Conservation (phyloP, 2,888 invertebrate genomes). For the Andrena bucephala region DNA sequence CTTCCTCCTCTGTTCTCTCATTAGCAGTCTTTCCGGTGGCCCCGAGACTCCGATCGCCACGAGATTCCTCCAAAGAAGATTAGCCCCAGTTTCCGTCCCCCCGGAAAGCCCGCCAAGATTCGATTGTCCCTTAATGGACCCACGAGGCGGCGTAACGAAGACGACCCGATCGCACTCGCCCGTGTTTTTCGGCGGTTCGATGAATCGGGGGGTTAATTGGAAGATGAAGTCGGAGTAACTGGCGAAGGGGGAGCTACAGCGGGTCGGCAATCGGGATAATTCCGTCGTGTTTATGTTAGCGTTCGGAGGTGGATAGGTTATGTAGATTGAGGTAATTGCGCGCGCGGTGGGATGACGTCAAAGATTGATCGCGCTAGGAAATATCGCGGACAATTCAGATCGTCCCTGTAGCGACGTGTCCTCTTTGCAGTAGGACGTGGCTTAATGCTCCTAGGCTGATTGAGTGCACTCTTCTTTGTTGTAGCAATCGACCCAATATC, state of each 20-base stretch:
- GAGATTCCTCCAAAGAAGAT: conserved; percentile 80
- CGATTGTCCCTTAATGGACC: conserved; percentile 65
- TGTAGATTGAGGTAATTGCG: background rate
- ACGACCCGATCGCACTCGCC: background rate
- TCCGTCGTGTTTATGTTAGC: background rate
- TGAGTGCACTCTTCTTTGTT: conserved; percentile 67
- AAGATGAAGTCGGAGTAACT: background rate
- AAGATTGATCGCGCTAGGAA: conserved; percentile 26
- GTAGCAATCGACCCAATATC: conserved; percentile 64
- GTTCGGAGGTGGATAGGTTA: background rate
- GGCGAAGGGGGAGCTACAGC: too few species aligned
- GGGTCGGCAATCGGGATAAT: background rate
- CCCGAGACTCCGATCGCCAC: conserved; percentile 69
- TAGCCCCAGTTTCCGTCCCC: conserved; percentile 73
- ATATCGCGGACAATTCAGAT: conserved; percentile 42
- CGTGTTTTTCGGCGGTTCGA: background rate
- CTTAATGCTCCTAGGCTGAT: conserved; percentile 54
- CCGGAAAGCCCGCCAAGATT: conserved; percentile 61
- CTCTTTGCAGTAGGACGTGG: conserved; percentile 49
- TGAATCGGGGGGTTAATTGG: background rate
- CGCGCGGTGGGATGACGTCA: background rate
- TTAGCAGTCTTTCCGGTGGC: conserved; percentile 82
- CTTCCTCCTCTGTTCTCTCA: conserved; percentile 81
- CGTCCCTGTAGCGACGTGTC: conserved; percentile 37
- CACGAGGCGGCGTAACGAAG: background rate